Conservation (phyloP, 2,888 invertebrate species). For the Apamea monoglypha region DNA sequence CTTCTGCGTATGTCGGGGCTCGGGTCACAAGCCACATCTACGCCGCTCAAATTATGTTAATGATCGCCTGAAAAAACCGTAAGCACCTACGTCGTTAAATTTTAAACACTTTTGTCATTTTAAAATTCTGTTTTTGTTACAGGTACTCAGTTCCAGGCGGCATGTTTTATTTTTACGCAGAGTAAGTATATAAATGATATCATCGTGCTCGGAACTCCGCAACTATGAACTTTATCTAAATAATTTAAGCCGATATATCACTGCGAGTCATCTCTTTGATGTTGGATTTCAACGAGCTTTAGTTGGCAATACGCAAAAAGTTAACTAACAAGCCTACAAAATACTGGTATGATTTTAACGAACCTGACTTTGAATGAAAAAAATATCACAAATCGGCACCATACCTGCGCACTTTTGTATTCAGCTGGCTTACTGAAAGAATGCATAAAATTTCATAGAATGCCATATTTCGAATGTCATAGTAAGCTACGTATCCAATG, state of each 20-base stretch:
- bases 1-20: constrained; percentile 51
- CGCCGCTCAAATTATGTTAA: constrained; percentile 79
- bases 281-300: constrained; percentile 71
- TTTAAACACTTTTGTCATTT: constrained; percentile 72
- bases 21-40: constrained; percentile 72
- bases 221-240: constrained; percentile 73
- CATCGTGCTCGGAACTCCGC: constrained; percentile 67
- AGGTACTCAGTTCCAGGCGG: constrained; percentile 74
- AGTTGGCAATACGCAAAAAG: constrained; percentile 75
- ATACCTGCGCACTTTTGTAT: constrained; percentile 51
- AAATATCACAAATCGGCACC: constrained; percentile 62
- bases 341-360: constrained; percentile 75
- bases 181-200: constrained; percentile 63
- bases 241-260: constrained; percentile 73
- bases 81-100: constrained; percentile 77
- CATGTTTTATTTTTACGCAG: constrained; percentile 61
- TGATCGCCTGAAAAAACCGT: constrained; percentile 76
- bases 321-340: constrained; percentile 74
- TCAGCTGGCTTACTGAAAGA: constrained; percentile 37
- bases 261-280: constrained; percentile 74
- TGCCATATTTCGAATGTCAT: constrained; percentile 39
- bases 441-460: constrained; percentile 38
- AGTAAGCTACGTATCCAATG: constrained; percentile 45
- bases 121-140: constrained; percentile 80
- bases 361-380: constrained; percentile 75